These are phyloP conservation scores for Noctua janthina DNA, from an alignment of 2,888 invertebrate genomes.

Conservation along the genomic window DNA sequence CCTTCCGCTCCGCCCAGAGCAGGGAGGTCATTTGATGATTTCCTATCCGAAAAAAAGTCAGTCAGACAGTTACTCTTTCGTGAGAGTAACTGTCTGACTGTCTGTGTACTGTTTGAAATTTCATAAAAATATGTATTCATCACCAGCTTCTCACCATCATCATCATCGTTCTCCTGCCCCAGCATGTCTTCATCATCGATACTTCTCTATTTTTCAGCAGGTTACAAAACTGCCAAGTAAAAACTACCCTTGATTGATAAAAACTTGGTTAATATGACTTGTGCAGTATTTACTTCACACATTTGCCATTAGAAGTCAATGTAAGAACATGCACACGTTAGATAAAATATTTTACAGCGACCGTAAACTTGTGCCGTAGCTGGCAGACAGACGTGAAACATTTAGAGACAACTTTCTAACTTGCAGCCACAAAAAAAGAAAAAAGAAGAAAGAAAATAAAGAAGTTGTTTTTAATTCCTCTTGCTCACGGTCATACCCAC, in stretches of 20 bases:
- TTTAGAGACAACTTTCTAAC: slow-evolving; percentile 56
- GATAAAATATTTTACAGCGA: slow-evolving; percentile 68
- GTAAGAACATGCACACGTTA: slow-evolving; percentile 50
- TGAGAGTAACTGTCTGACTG: neutral
- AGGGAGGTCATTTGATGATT: too few species aligned
- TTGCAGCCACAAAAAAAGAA: slow-evolving; percentile 14
- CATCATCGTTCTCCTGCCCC: too few species aligned
- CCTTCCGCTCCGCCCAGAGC: too few species aligned
- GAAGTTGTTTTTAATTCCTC: slow-evolving; percentile 21
- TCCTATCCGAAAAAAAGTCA: too few species aligned
- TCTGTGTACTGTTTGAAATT: neutral
- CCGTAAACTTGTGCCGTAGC: slow-evolving; percentile 59
- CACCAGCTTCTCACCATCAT: neutral
- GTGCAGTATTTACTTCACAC: slow-evolving; percentile 28
- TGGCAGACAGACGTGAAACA: slow-evolving; percentile 52
- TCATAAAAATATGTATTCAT: neutral
- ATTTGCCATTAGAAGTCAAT: slow-evolving; percentile 53
- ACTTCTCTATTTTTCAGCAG: neutral
- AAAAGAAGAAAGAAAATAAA: too few species aligned
- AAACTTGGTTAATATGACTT: slow-evolving; percentile 10
- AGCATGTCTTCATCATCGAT: neutral
- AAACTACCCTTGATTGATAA: slow-evolving; percentile 21
- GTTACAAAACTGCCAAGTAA: slow-evolving; percentile 5
- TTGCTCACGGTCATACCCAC: neutral
- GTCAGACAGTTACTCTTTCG: too few species aligned